phyloP scores from a whole-genome alignment of 1,140 invertebrate genomes.

The Drosophila athabasca region DNA sequence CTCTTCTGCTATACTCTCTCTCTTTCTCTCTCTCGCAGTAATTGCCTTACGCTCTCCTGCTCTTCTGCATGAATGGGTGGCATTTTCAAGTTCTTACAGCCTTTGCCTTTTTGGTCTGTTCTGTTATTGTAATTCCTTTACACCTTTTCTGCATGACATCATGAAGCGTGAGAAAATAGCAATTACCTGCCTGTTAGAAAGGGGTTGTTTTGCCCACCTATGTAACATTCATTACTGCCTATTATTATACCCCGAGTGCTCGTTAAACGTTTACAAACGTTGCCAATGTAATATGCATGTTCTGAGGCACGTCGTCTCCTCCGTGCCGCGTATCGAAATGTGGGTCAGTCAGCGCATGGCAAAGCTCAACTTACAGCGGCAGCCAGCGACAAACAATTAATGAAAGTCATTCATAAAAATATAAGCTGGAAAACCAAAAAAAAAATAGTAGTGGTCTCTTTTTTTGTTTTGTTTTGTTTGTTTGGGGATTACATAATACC shows the following conservation, averaged over 20 bases:
- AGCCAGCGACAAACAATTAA: slow-evolving; percentile 46
- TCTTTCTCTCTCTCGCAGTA: not conserved
- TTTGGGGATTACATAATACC: slow-evolving; percentile 62
- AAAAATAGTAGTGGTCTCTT: slow-evolving; percentile 25
- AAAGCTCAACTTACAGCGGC: slow-evolving; percentile 60
- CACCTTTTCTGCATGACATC: slow-evolving; percentile 60
- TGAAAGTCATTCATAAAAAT: slow-evolving; percentile 74
- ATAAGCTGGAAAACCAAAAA: slow-evolving; percentile 46
- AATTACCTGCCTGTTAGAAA: slow-evolving; percentile 39
- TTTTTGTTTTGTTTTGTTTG: slow-evolving; percentile 27
- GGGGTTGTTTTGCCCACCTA: slow-evolving; percentile 36
- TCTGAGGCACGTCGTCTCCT: slow-evolving; percentile 12
- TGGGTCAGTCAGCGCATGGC: slow-evolving; percentile 68
- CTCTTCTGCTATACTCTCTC: not conserved
- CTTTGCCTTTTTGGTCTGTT: slow-evolving; percentile 17
- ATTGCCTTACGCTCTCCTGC: not conserved
- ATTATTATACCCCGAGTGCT: slow-evolving; percentile 33
- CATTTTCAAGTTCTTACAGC: slow-evolving; percentile 33
- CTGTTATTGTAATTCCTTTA: slow-evolving; percentile 39
- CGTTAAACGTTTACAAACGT: slow-evolving; percentile 34
- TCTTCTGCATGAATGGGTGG: slow-evolving; percentile 40
- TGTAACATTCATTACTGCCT: not conserved
- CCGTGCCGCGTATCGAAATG: slow-evolving; percentile 29
- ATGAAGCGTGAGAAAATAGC: slow-evolving; percentile 72
- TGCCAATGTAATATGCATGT: slow-evolving; percentile 17